Percentiles rank a stretch among this genome's conserved stretches.
phyloP scores from a whole-genome alignment of 2,888 invertebrate genomes.

The Drosophila tripunctata region DNA sequence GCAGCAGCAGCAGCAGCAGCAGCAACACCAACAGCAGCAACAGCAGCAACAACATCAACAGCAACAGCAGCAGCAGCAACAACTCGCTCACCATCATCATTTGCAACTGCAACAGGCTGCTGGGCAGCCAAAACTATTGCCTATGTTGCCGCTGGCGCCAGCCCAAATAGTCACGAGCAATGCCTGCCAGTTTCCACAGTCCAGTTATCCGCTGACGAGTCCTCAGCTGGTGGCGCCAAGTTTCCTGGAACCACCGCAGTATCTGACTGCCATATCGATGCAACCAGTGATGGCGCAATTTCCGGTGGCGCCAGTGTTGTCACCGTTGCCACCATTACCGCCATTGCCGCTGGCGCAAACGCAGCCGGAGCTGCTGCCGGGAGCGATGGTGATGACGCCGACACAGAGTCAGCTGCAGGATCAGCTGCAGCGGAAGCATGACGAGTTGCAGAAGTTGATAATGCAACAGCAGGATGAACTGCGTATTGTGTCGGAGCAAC shows the following conservation, averaged over 20 bases:
- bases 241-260: conserved; percentile 85
- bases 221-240: conserved; percentile 78
- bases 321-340: too few species aligned
- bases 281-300: conserved; percentile 86
- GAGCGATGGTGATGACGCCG: conserved; percentile 85
- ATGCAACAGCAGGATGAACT: conserved; percentile 94
- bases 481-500: conserved; percentile 93
- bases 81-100: conserved; percentile 25
- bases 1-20: conserved; percentile 50
- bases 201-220: conserved; percentile 85
- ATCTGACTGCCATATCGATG: conserved; percentile 86
- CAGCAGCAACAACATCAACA: conserved; percentile 55
- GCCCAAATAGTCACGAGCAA: conserved; percentile 70
- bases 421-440: conserved; percentile 92
- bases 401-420: conserved; percentile 88
- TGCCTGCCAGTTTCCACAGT: conserved; percentile 85
- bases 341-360: conserved; percentile 78
- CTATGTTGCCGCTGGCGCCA: conserved; percentile 67
- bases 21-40: conserved; percentile 46
- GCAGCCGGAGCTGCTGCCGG: conserved; percentile 76
- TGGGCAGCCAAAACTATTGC: conserved; percentile 62
- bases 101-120: conserved; percentile 65
- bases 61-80: conserved; percentile 48
- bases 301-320: conserved; percentile 85
- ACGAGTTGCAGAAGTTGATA: conserved; percentile 93